Evolutionary conservation across 2,797 vertebrate genomes (phyloP), one percentile per base, ranked within the genome.

Genomic region (Gobio occitaniae): DNA sequence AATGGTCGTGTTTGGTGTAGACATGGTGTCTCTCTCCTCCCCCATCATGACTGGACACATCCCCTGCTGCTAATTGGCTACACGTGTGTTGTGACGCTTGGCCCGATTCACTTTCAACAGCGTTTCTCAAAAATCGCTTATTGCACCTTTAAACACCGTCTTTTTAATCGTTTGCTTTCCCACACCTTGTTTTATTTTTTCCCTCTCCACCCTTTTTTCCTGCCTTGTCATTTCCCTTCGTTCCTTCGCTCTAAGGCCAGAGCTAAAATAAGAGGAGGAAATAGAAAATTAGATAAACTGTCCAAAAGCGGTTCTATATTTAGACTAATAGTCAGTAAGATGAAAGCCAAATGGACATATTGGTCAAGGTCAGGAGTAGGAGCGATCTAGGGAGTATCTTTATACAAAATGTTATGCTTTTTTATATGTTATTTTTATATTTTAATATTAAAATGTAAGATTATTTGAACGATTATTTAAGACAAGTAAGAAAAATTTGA

Each of bases 151-250:
- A 52, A 52, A 15, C 19, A 54, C 44, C 11, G 13, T 77, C 56
- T 81, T 69, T 86, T 80, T 59, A 44, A 59, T 80, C 76, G 16
- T 59, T 41, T 65, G 36, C 3, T 90, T 89, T 92, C 52, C 91
- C 89, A 87, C 88, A 90, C n/a, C 72, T 89, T 89, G 89, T 86
- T 81, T 86, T 75, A 68, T 66, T 84, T 89, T 87, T 89, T 86
- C 87, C 25, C 86, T 89, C 72, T 72, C 65, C 69, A 68, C 74
- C 84, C 86, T 86, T 87, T 88, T 88, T 75, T 78, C 70, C 21
- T 85, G 29, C 56, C 29, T 29, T 13, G 11, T 21, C 11, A 9
- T 80, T 86, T 78, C 79, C 80, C 82, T 88, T 54, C 32, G 48
- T 87, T 59, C 17, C 86, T 81, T 74, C 32, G 3, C 56, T 75